Conservation (phyloP, 23 tunicate genomes). For the Styela plicata region DNA sequence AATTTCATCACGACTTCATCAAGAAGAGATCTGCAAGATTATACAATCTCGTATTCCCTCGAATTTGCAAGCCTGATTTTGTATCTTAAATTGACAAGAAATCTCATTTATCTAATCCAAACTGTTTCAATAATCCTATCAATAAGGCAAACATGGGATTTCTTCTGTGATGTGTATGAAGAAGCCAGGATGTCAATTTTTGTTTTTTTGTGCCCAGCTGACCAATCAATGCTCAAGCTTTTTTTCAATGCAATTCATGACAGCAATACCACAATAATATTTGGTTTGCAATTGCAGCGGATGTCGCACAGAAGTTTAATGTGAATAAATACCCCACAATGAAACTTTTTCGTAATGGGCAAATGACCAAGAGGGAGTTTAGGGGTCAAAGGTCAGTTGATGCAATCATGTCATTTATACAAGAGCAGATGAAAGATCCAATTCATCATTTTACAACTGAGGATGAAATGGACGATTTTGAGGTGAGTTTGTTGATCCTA, state of each 20-base stretch:
- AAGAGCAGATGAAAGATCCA: constrained; percentile 90
- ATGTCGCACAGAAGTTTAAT: constrained; percentile 56
- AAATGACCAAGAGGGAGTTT: constrained; percentile 79
- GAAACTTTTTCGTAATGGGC: constrained; percentile 87
- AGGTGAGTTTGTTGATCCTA: no score
- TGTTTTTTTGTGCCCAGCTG: no score
- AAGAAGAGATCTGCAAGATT: no score
- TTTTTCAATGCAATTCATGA: neutral
- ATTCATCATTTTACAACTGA: constrained; percentile 49
- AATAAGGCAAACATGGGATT: neutral
- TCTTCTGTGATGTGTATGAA: no score
- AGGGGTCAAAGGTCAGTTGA: constrained; percentile 88
- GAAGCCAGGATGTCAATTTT: no score
- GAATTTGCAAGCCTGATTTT: no score
- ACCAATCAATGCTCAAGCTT: neutral
- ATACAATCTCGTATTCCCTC: no score
- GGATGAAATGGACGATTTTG: constrained; percentile 84
- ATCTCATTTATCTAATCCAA: no score
- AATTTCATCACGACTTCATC: no score
- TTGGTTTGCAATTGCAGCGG: constrained; percentile 31
- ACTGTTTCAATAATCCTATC: no score
- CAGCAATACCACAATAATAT: neutral
- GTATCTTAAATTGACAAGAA: no score
- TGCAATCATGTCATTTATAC: constrained; percentile 35
- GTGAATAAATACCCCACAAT: constrained; percentile 97